Evolutionary conservation across 1,140 invertebrate species (phyloP), one percentile per base, ranked within the genome.

Genomic region (Heterodera schachtii): DNA sequence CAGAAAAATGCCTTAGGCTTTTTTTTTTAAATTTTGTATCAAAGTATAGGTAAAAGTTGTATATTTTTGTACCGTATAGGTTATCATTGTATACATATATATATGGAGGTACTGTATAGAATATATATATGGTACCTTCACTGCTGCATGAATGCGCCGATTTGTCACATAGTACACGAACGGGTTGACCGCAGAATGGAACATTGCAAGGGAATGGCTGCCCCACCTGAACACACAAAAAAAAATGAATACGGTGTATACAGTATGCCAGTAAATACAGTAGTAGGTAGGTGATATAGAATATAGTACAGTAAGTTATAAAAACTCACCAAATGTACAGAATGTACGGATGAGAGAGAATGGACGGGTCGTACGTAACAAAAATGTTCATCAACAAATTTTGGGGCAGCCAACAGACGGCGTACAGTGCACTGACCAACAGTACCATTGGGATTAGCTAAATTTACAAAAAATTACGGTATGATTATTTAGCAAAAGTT

Each of bases 381-480:
- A 86, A 84, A 73, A 89, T 89, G 78, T 90, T 89, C 84, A 89
- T 90, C 69, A 89, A 75, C 49, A 89, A 69, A 82, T 90, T 90
- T 79, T 90, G 87, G 11, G 88, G 88, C 52, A 90, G 78, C 88
- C 88, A 90, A 73, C 88, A 89, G n/a, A 86, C 83, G 11, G 87
- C 87, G 69, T 90, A 88, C 47, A 90, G 77, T 31, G 85, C 87
- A 43, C 84, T 89, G 57, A 88, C 86, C 41, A 88, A 80, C 47
- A 88, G 79, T 0, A 90, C 87, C 87, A 88, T 90, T 16, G 87
- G 89, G 71, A 88, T 86, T 19, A 90, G 75, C 87, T 90, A 78
- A 89, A 82, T 46, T 47, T 64, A 19, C 31, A 31, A 79, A 46
- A 19, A 66, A 83, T 47, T 16, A 73, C n/a, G 13, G 19, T 47